A percentile compares a stretch with the other conserved stretches of the same genome.
Conservation (phyloP, 2,888 invertebrate species). For the Lasius platythorax region DNA sequence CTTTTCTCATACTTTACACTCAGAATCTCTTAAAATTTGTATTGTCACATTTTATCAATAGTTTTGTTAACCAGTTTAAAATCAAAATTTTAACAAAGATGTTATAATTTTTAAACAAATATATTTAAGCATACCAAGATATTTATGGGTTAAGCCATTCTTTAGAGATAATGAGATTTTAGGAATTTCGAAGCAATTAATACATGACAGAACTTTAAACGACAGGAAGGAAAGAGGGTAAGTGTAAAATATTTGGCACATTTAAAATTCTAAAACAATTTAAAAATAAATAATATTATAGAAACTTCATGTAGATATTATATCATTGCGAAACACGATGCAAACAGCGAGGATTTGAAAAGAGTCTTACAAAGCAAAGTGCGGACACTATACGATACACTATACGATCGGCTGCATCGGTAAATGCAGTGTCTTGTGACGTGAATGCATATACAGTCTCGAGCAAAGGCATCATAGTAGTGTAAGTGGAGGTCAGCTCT, state of each 20-base stretch:
- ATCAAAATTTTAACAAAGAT: neutral
- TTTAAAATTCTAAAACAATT: neutral
- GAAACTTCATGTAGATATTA: neutral
- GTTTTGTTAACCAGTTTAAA: neutral
- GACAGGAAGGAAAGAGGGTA: neutral
- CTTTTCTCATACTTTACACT: neutral
- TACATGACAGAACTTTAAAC: neutral
- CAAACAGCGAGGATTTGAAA: neutral
- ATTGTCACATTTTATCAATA: neutral
- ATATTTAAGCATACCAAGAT: neutral
- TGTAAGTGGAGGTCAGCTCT: constrained; percentile 32
- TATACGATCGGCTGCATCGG: neutral
- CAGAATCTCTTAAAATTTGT: neutral
- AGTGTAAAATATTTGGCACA: neutral
- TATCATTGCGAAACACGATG: neutral
- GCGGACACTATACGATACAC: neutral
- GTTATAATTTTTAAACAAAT: neutral
- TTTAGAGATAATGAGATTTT: neutral
- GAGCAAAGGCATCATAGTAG: neutral
- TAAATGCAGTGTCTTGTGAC: constrained; percentile 32
- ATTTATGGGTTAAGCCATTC: neutral
- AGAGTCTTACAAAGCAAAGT: neutral
- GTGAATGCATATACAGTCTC: neutral
- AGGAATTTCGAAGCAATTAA: neutral
- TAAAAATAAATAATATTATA: neutral